Percentiles rank a stretch among this genome's conserved stretches.
Evolutionary conservation across 2,797 vertebrate genomes (phyloP).

Genomic region (Graptemys geographica): DNA sequence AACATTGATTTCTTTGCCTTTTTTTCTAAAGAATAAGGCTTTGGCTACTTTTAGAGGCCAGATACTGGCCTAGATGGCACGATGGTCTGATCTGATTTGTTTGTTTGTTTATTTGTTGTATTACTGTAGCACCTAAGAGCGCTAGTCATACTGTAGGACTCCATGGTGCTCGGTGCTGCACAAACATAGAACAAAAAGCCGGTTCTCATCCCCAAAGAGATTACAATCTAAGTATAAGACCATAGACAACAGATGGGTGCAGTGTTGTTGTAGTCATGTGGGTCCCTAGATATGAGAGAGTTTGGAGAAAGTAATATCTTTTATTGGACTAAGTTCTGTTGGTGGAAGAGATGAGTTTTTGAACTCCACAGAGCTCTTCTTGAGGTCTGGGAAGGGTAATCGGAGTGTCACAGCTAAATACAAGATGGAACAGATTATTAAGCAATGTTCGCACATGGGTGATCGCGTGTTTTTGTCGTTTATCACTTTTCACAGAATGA

Average conservation of each 20-base stretch:
- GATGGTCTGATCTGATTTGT: background rate
- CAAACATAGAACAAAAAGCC: background rate
- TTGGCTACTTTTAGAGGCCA: background rate
- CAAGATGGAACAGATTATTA: background rate
- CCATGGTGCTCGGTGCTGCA: background rate
- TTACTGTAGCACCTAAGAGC: background rate
- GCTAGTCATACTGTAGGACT: background rate
- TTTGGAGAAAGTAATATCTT: background rate
- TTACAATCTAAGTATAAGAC: background rate
- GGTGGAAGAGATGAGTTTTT: no score
- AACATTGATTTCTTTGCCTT: background rate
- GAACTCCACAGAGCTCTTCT: background rate
- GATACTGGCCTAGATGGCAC: fast-evolving
- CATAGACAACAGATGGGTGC: background rate
- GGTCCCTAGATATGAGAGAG: background rate
- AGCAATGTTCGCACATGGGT: background rate
- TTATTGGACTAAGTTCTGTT: background rate
- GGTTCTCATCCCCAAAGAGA: background rate
- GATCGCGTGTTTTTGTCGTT: background rate
- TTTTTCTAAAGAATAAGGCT: background rate
- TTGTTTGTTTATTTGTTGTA: background rate
- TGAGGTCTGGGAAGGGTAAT: background rate
- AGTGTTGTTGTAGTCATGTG: background rate
- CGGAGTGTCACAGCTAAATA: background rate
- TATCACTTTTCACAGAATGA: background rate